Conservation (phyloP, 2,797 vertebrate genomes). For the Babyrousa celebensis region DNA sequence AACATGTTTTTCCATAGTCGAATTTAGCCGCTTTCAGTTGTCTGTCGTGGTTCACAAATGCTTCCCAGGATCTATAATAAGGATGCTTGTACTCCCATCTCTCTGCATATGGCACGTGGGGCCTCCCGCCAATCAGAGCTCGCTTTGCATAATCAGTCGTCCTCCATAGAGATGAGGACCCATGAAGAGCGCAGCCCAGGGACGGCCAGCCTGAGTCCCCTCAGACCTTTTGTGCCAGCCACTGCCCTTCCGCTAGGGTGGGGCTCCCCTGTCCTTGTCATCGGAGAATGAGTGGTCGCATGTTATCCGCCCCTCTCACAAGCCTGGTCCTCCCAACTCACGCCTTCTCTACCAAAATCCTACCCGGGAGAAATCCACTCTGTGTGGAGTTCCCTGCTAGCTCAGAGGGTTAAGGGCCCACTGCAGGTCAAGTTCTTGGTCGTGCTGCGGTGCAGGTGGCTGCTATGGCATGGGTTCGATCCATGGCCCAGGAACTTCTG, state of each 20-base stretch:
- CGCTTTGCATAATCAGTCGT: not conserved
- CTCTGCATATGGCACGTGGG: not conserved
- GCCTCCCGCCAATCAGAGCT: not conserved
- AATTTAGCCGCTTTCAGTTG: not conserved
- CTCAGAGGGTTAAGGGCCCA: no score
- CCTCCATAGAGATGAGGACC: not conserved
- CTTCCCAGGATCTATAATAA: not conserved
- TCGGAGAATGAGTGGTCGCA: not conserved
- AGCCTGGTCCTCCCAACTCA: not conserved
- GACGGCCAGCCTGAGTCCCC: not conserved
- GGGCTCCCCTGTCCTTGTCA: fast-evolving
- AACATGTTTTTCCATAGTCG: not conserved
- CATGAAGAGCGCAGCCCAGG: fast-evolving
- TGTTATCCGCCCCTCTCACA: not conserved
- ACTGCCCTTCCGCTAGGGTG: not conserved
- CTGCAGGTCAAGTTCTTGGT: no score
- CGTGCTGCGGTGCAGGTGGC: no score
- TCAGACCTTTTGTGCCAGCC: not conserved
- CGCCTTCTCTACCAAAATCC: not conserved
- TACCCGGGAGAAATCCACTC: fast-evolving
- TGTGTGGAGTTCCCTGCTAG: no score
- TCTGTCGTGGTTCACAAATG: not conserved
- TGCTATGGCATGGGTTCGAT: no score
- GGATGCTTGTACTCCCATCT: slow-evolving; percentile 19
- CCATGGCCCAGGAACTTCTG: no score